phyloP scores from a whole-genome alignment of 2,797 vertebrate genomes.

The Anguilla pacifica region DNA sequence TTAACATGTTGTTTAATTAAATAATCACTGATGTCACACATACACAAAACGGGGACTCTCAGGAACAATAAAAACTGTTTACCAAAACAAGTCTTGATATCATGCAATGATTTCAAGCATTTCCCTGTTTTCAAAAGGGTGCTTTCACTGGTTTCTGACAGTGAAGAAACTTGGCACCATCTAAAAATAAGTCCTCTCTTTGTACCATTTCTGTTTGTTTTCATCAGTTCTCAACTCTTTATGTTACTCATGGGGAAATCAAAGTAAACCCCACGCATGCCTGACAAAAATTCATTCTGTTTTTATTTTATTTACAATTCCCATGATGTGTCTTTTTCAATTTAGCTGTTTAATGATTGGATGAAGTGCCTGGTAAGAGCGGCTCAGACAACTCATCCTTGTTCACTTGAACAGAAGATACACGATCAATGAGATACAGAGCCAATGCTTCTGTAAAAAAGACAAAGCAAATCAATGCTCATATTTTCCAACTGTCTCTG shows the following conservation, averaged over 20 bases:
- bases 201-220: not conserved
- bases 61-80: too few species aligned
- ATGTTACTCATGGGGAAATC: not conserved
- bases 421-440: not conserved
- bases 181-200: not conserved
- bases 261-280: not conserved
- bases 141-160: not conserved
- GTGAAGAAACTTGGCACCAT: not conserved
- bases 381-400: slow-evolving; percentile 8
- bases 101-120: not conserved
- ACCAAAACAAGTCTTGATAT: too few species aligned
- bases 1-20: not conserved
- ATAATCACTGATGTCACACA: not conserved
- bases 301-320: slow-evolving; percentile 27
- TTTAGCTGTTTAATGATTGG: slow-evolving; percentile 1
- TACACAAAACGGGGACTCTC: not conserved
- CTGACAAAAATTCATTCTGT: not conserved
- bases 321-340: not conserved
- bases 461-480: slow-evolving; percentile 12
- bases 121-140: not conserved
- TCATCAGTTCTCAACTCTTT: not conserved
- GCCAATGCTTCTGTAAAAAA: not conserved
- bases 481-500: slow-evolving; percentile 4
- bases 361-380: not conserved
- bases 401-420: not conserved